These are phyloP conservation scores for Venustaconcha ellipsiformis DNA, from an alignment of 1,140 invertebrate species.

Conservation along the genomic window DNA sequence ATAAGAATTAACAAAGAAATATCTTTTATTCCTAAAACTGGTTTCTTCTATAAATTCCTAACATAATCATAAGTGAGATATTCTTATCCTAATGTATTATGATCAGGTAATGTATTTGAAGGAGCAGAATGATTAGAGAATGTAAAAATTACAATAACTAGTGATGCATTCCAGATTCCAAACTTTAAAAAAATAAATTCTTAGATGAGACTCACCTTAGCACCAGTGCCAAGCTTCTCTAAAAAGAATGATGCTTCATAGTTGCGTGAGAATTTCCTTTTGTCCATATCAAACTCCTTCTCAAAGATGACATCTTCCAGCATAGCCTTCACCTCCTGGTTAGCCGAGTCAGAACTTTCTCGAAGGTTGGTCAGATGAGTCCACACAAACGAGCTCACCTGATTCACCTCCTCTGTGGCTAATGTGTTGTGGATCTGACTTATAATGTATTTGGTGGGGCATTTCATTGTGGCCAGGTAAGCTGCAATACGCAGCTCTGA, in stretches of 20 bases:
- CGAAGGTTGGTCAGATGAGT: slow-evolving; percentile 89
- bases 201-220: slow-evolving; percentile 19
- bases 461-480: slow-evolving; percentile 90
- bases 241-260: slow-evolving; percentile 74
- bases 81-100: no score
- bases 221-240: slow-evolving; percentile 56
- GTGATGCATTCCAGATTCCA: no score
- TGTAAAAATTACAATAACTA: no score
- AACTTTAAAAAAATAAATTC: no score
- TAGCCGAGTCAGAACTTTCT: slow-evolving; percentile 84
- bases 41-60: no score
- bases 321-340: slow-evolving; percentile 85
- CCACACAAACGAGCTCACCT: slow-evolving; percentile 96
- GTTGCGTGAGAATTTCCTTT: slow-evolving; percentile 88
- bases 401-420: slow-evolving; percentile 85
- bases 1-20: no score
- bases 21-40: no score
- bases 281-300: slow-evolving; percentile 82
- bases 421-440: slow-evolving; percentile 79
- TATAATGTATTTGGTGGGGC: slow-evolving; percentile 83
- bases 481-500: slow-evolving; percentile 88
- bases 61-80: no score
- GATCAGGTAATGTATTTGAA: no score
- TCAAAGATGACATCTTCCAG: slow-evolving; percentile 80
- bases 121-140: no score